Conservation (phyloP, 1,140 invertebrate species). For the Ganaspis sp. region DNA sequence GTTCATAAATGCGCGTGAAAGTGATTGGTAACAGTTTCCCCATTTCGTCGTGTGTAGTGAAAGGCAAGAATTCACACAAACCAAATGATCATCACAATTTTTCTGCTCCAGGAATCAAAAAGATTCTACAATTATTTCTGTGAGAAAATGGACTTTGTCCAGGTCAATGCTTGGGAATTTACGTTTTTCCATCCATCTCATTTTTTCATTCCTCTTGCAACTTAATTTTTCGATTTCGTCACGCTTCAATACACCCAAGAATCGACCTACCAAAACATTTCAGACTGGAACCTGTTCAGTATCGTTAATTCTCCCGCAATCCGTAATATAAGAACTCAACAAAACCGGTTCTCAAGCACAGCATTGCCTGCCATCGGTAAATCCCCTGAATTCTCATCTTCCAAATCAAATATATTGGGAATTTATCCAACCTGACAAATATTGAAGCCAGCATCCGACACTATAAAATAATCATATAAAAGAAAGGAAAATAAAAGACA, state of each 20-base stretch:
- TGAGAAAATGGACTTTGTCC: not conserved
- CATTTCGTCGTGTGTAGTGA: conserved; percentile 47
- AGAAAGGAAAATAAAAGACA: too few relatives aligned
- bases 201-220: not conserved
- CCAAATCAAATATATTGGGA: not conserved
- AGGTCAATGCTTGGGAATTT: conserved; percentile 4
- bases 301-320: not conserved
- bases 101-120: not conserved
- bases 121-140: not conserved
- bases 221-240: conserved; percentile 12
- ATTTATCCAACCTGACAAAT: not conserved
- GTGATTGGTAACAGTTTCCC: conserved; percentile 44
- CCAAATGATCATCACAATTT: conserved; percentile 32
- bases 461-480: too few relatives aligned
- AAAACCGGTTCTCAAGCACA: conserved; percentile 2
- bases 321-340: not conserved
- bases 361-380: conserved; percentile 14
- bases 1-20: conserved; percentile 59
- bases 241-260: not conserved
- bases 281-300: conserved; percentile 3
- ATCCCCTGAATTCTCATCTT: conserved; percentile 10
- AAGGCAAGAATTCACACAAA: conserved; percentile 47
- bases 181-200: not conserved
- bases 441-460: not conserved
- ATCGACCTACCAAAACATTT: conserved; percentile 1